A percentile compares a stretch with the other conserved stretches of the same genome.
phyloP scores from a whole-genome alignment of 1,140 invertebrate genomes.

The Hyposmocoma kahamanoa region DNA sequence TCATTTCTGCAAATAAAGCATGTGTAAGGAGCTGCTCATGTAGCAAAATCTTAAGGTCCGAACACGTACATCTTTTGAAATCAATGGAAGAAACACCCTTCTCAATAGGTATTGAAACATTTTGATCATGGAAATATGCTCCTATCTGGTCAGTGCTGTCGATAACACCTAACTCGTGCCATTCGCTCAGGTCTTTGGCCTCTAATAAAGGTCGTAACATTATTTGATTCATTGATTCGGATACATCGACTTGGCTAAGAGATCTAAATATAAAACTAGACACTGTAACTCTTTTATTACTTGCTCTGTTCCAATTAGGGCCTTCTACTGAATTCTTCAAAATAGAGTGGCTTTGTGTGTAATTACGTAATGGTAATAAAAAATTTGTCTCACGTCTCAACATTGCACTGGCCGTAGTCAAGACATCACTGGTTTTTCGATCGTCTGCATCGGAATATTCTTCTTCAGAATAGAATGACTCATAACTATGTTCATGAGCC shows the following conservation, averaged over 20 bases:
- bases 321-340: too few relatives aligned
- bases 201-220: too few relatives aligned
- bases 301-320: constrained; percentile 5
- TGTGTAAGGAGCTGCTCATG: constrained; percentile 52
- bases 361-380: too few relatives aligned
- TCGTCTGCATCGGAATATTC: too few relatives aligned
- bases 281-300: constrained; percentile 44
- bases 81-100: constrained; percentile 48
- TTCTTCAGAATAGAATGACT: too few relatives aligned
- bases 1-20: constrained; percentile 50
- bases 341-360: too few relatives aligned
- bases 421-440: too few relatives aligned
- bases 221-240: too few relatives aligned
- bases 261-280: constrained; percentile 14
- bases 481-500: too few relatives aligned
- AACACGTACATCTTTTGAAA: constrained; percentile 49
- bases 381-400: constrained; percentile 29
- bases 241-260: too few relatives aligned
- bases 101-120: constrained; percentile 36
- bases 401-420: constrained; percentile 27
- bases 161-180: constrained; percentile 41
- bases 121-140: constrained; percentile 18
- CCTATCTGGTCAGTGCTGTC: constrained; percentile 42
- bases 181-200: constrained; percentile 34
- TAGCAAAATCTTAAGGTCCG: constrained; percentile 50